Evolutionary conservation across 2,888 invertebrate genomes (phyloP).

Genomic region (Leucoma salicis): DNA sequence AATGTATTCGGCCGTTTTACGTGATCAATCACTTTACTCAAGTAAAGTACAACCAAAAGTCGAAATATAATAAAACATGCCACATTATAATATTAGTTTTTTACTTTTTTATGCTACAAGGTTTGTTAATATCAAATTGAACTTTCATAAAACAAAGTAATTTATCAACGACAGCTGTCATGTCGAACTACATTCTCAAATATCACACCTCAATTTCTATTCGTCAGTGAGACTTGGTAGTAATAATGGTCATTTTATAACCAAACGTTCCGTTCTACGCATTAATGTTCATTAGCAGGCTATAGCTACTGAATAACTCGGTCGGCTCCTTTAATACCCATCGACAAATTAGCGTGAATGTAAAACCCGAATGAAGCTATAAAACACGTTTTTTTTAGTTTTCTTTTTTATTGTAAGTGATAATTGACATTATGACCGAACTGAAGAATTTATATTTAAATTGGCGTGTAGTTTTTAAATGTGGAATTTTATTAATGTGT

Average conservation of each 20-base stretch:
- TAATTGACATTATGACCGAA: conserved; percentile 78
- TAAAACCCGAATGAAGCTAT: conserved; percentile 76
- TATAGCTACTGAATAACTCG: conserved; percentile 79
- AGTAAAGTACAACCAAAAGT: too few species aligned
- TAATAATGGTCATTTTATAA: conserved; percentile 65
- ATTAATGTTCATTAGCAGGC: conserved; percentile 77
- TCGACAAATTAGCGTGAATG: conserved; percentile 80
- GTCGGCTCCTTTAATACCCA: conserved; percentile 70
- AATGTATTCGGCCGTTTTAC: too few species aligned
- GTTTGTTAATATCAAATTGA: too few species aligned
- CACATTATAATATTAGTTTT: too few species aligned
- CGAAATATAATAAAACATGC: too few species aligned
- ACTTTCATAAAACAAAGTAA: too few species aligned
- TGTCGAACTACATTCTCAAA: conserved; percentile 6
- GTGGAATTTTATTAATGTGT: conserved; percentile 25
- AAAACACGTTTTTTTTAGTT: conserved; percentile 71
- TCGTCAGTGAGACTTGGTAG: conserved; percentile 19
- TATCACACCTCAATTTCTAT: conserved; percentile 29
- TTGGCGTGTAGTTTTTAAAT: conserved; percentile 51
- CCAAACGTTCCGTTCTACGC: conserved; percentile 56
- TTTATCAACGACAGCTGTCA: too few species aligned
- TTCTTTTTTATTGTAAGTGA: conserved; percentile 73
- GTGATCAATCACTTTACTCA: too few species aligned
- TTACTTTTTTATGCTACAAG: too few species aligned
- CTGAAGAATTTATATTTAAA: conserved; percentile 63